A percentile compares a stretch with the other conserved stretches of the same genome.
Conservation (phyloP, 2,113 vertebrate species). For the Urocolius indicus region DNA sequence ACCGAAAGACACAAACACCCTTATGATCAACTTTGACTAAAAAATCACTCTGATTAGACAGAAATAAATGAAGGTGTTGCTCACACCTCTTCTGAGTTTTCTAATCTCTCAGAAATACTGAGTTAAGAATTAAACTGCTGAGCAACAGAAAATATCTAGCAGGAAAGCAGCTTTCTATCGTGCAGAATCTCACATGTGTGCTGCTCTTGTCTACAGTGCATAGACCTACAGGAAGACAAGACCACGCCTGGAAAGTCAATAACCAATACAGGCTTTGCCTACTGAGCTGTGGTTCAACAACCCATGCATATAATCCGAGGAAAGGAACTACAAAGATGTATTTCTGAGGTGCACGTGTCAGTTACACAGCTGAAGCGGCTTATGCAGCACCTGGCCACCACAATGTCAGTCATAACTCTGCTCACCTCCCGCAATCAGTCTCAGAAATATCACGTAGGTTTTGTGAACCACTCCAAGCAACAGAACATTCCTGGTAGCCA, state of each 20-base stretch:
- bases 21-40: neutral
- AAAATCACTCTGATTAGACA: neutral
- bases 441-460: neutral
- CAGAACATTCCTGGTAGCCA: neutral
- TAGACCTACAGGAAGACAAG: neutral
- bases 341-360: neutral
- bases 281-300: neutral
- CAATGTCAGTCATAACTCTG: neutral
- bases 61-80: neutral
- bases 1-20: neutral
- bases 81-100: neutral
- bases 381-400: slow-evolving; percentile 10
- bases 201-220: neutral
- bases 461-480: neutral
- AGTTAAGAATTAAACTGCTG: neutral
- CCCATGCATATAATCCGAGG: neutral
- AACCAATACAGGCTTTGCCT: neutral
- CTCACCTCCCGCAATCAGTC: neutral
- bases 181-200: neutral
- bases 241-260: neutral
- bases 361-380: slow-evolving; percentile 6
- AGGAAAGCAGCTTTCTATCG: neutral
- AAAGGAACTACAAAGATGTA: neutral
- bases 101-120: neutral
- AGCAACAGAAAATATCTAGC: neutral